These are phyloP conservation scores for Drosophila buzzatii DNA, from an alignment of 2,888 invertebrate genomes.

Conservation along the genomic window DNA sequence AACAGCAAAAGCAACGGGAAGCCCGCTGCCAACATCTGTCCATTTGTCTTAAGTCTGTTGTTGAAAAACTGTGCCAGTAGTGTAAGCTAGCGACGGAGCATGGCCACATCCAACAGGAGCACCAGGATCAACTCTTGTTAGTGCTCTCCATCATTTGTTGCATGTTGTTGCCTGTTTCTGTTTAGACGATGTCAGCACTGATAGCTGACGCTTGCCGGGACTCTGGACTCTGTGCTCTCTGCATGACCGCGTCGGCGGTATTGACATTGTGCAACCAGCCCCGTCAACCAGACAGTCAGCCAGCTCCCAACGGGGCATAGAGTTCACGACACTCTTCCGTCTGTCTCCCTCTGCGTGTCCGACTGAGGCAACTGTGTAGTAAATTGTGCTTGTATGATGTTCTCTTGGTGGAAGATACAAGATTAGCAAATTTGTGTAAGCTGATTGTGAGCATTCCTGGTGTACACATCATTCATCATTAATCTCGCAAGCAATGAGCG, in stretches of 20 bases:
- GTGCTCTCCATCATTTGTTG: constrained; percentile 66
- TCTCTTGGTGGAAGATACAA: constrained; percentile 54
- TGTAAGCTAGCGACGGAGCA: constrained; percentile 41
- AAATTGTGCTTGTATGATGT: constrained; percentile 70
- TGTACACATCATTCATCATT: constrained; percentile 73
- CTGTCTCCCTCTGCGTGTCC: constrained; percentile 10
- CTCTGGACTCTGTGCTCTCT: constrained; percentile 17
- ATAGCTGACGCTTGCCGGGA: constrained; percentile 60
- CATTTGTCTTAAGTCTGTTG: constrained; percentile 38
- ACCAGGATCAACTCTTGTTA: constrained; percentile 69
- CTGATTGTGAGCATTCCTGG: constrained; percentile 66
- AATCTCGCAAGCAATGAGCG: constrained; percentile 45
- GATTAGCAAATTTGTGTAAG: constrained; percentile 71
- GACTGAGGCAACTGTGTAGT: constrained; percentile 33
- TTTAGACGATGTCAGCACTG: constrained; percentile 70
- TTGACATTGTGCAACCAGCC: constrained; percentile 50
- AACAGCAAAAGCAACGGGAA: constrained; percentile 52
- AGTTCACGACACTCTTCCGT: constrained; percentile 68
- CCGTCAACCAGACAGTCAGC: constrained; percentile 10
- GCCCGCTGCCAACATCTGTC: constrained; percentile 36
- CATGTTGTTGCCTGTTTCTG: constrained; percentile 56
- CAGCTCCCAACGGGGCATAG: constrained; percentile 57
- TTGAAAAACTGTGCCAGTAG: constrained; percentile 62
- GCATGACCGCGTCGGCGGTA: constrained; percentile 51
- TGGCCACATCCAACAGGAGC: constrained; percentile 61